phyloP scores from a whole-genome alignment of 2,888 invertebrate genomes.

The Miltochrista miniata region DNA sequence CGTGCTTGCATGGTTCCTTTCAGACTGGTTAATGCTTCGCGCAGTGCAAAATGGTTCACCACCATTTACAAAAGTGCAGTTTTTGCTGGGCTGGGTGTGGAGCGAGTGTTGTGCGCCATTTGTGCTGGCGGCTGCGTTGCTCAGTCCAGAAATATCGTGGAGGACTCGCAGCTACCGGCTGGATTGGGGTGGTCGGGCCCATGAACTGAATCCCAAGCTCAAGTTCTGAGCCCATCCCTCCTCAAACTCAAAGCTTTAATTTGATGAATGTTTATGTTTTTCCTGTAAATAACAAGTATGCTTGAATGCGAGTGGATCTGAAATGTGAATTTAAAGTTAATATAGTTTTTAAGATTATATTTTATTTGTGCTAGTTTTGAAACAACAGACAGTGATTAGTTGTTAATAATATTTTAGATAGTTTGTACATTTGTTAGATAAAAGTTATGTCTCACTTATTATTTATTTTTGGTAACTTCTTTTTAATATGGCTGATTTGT shows the following conservation, averaged over 20 bases:
- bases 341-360: slow-evolving; percentile 66
- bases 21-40: slow-evolving; percentile 96
- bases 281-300: slow-evolving; percentile 38
- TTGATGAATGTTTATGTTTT: slow-evolving; percentile 56
- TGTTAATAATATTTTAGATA: slow-evolving; percentile 76
- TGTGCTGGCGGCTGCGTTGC: slow-evolving; percentile 93
- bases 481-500: slow-evolving; percentile 33
- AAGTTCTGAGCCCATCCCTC: slow-evolving; percentile 79
- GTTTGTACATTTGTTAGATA: slow-evolving; percentile 65
- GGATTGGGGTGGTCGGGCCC: slow-evolving; percentile 97
- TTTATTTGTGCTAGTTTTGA: slow-evolving; percentile 52
- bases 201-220: slow-evolving; percentile 91
- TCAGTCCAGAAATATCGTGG: slow-evolving; percentile 96
- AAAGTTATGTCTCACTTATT: slow-evolving; percentile 31
- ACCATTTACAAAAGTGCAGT: slow-evolving; percentile 97
- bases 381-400: slow-evolving; percentile 44
- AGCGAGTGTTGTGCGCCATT: slow-evolving; percentile 96
- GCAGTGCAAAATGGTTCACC: slow-evolving; percentile 96
- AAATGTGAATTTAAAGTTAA: slow-evolving; percentile 51
- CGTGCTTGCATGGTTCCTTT: slow-evolving; percentile 96
- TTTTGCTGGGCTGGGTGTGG: slow-evolving; percentile 96
- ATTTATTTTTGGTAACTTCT: slow-evolving; percentile 46
- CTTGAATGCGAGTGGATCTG: slow-evolving; percentile 25
- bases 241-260: slow-evolving; percentile 70
- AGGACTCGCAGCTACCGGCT: slow-evolving; percentile 95